Evolutionary conservation across 2,113 vertebrate genomes (phyloP).

Genomic region (Daubentonia madagascariensis): DNA sequence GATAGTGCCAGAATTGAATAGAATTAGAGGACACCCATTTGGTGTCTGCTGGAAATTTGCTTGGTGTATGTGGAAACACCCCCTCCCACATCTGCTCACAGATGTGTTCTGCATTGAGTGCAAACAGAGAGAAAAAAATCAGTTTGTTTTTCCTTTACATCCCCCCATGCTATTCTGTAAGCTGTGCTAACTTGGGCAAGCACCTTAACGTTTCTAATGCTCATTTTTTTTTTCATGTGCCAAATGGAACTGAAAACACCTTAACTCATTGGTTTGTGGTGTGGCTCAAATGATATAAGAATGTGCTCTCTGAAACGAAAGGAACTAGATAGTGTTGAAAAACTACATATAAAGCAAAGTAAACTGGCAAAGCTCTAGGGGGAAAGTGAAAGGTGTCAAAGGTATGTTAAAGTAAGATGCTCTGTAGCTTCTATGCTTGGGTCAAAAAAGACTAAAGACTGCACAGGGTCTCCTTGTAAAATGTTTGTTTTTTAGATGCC

Average conservation of each 20-base stretch:
- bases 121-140: background rate
- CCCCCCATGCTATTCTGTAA: background rate
- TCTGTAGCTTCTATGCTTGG: background rate
- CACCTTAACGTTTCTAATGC: background rate
- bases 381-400: background rate
- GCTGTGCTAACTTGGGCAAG: background rate
- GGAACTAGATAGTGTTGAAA: conserved; percentile 10
- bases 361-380: background rate
- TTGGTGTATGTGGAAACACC: background rate
- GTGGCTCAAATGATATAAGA: background rate
- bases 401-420: background rate
- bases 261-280: background rate
- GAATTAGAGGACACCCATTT: background rate
- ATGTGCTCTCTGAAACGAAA: background rate
- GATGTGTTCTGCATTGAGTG: background rate
- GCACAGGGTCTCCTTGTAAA: background rate
- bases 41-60: background rate
- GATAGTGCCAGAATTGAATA: background rate
- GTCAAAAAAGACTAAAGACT: background rate
- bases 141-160: background rate
- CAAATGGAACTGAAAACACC: background rate
- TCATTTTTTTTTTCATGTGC: background rate
- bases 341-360: background rate
- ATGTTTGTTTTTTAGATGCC: background rate
- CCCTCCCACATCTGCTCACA: background rate